These are phyloP conservation scores for Agriopis marginaria DNA, from an alignment of 2,888 invertebrate genomes.

Conservation along the genomic window DNA sequence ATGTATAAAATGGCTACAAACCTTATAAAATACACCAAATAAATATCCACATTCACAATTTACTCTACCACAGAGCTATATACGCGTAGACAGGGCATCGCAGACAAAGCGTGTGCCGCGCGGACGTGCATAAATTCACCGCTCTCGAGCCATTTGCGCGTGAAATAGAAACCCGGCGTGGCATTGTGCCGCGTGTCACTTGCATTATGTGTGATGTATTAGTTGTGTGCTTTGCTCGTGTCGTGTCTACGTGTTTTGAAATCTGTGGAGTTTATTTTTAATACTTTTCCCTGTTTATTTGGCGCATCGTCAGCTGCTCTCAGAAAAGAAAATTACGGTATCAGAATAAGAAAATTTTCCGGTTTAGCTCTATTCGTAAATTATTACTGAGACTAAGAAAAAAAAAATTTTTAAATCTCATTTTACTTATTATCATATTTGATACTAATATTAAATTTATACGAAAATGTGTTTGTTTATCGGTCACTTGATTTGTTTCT, in stretches of 20 bases:
- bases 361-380: no score
- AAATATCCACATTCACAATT: slow-evolving; percentile 15
- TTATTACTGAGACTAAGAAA: no score
- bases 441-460: no score
- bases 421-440: no score
- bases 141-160: slow-evolving; percentile 67
- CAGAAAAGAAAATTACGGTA: no score
- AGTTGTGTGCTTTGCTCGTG: slow-evolving; percentile 28
- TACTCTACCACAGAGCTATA: slow-evolving; percentile 31
- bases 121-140: slow-evolving; percentile 65
- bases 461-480: no score
- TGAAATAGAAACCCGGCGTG: slow-evolving; percentile 67
- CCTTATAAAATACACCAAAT: slow-evolving; percentile 7
- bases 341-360: no score
- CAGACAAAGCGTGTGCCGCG: slow-evolving; percentile 48
- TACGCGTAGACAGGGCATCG: slow-evolving; percentile 38
- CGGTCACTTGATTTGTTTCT: no score
- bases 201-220: slow-evolving; percentile 52
- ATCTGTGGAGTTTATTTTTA: slow-evolving; percentile 14
- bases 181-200: slow-evolving; percentile 55
- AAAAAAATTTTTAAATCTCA: no score
- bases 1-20: not conserved
- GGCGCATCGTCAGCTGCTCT: no score
- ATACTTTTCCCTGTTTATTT: not conserved
- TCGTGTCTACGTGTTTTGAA: slow-evolving; percentile 31